These are phyloP conservation scores for Limnephilus lunatus DNA, from an alignment of 2,888 invertebrate genomes.

Conservation along the genomic window DNA sequence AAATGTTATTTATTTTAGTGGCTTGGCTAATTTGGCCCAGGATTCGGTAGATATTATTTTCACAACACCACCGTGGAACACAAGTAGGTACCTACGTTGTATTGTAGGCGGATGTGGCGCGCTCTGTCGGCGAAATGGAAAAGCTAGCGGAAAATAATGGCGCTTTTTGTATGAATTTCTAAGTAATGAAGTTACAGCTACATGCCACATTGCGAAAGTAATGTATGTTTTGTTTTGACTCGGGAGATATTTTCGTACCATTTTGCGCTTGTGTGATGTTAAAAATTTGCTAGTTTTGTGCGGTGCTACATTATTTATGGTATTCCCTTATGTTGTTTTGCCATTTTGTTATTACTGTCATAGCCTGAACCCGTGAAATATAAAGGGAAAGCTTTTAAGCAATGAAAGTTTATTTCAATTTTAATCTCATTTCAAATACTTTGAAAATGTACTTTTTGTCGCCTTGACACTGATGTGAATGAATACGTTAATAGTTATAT, in stretches of 20 bases:
- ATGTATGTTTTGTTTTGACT: constrained; percentile 45
- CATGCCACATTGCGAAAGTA: constrained; percentile 30
- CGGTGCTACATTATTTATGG: background rate
- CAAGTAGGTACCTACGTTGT: background rate
- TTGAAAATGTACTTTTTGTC: background rate
- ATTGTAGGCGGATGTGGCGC: background rate
- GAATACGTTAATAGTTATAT: too few species aligned
- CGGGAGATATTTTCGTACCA: constrained; percentile 2
- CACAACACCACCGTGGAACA: background rate
- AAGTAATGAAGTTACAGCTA: constrained; percentile 39
- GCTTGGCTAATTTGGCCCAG: constrained; percentile 20
- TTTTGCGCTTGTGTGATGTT: background rate
- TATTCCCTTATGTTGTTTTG: background rate
- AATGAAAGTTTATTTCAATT: background rate
- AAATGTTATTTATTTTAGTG: constrained; percentile 49
- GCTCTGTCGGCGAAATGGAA: constrained; percentile 4
- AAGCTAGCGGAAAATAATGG: constrained; percentile 34
- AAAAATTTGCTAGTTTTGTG: constrained; percentile 2
- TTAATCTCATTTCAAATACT: background rate
- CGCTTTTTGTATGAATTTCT: constrained; percentile 44
- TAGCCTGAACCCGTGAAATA: background rate
- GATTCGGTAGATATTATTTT: constrained; percentile 40
- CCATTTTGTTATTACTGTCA: background rate
- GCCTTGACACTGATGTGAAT: too few species aligned
- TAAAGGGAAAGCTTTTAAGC: background rate